Conservation (phyloP, 2,888 invertebrate genomes). For the Hydrotaea diabolus region DNA sequence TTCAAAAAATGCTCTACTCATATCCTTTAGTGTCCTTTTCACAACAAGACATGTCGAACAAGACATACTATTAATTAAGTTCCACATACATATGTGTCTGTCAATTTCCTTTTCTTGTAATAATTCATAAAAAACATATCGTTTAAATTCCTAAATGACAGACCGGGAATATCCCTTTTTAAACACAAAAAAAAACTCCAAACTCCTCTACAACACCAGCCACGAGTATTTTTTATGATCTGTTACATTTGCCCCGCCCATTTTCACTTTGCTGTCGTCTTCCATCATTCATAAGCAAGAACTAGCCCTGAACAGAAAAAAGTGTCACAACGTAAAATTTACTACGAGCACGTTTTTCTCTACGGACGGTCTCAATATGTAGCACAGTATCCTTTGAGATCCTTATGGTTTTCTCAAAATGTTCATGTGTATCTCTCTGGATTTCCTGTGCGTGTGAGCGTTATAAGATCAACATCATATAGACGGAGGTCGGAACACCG, state of each 20-base stretch:
- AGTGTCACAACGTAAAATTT: constrained; percentile 45
- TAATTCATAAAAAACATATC: constrained; percentile 57
- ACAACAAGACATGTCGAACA: constrained; percentile 15
- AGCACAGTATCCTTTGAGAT: constrained; percentile 45
- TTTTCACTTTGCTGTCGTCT: constrained; percentile 53
- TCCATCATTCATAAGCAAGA: constrained; percentile 6
- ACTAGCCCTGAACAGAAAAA: constrained; percentile 2
- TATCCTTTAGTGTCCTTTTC: neutral
- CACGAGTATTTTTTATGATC: constrained; percentile 73
- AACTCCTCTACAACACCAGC: constrained; percentile 23
- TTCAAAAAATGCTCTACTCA: too few species aligned
- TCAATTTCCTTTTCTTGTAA: constrained; percentile 48
- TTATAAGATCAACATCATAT: too few species aligned
- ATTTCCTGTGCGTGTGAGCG: constrained; percentile 69
- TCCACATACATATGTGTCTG: constrained; percentile 52
- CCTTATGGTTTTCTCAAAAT: constrained; percentile 55
- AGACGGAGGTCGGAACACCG: too few species aligned
- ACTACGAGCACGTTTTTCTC: neutral
- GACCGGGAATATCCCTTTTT: constrained; percentile 8
- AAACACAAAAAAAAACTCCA: neutral
- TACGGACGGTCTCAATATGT: too few species aligned
- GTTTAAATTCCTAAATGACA: constrained; percentile 46
- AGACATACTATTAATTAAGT: constrained; percentile 53
- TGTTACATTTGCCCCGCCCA: constrained; percentile 71
- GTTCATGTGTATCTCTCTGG: constrained; percentile 55